Conservation (phyloP, 2,888 invertebrate genomes). For the Arctia plantaginis region DNA sequence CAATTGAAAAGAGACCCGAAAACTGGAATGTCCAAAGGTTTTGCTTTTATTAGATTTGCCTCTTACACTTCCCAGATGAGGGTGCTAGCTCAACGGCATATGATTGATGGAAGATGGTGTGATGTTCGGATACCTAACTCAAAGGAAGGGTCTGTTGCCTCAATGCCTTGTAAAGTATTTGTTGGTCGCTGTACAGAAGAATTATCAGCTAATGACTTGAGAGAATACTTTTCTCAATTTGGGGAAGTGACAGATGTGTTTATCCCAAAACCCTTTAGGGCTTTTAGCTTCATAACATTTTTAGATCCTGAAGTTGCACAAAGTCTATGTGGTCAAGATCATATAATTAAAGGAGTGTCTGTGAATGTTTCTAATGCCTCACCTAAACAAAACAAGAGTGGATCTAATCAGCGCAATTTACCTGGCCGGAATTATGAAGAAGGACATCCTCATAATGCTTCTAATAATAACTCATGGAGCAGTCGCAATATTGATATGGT, state of each 20-base stretch:
- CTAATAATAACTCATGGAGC: slow-evolving; percentile 84
- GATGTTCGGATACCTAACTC: slow-evolving; percentile 99
- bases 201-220: slow-evolving; percentile 91
- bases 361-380: slow-evolving; percentile 97
- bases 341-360: slow-evolving; percentile 94
- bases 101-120: slow-evolving; percentile 99
- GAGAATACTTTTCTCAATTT: slow-evolving; percentile 92
- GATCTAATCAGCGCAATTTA: slow-evolving; percentile 78
- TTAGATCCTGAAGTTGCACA: slow-evolving; percentile 93
- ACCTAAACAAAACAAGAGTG: slow-evolving; percentile 90
- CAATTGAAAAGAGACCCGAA: slow-evolving; percentile 97
- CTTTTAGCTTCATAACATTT: slow-evolving; percentile 94
- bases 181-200: slow-evolving; percentile 95
- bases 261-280: slow-evolving; percentile 94
- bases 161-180: slow-evolving; percentile 93
- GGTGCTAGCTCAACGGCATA: slow-evolving; percentile 96
- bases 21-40: slow-evolving; percentile 98
- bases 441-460: slow-evolving; percentile 77
- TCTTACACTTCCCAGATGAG: slow-evolving; percentile 98
- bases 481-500: slow-evolving; percentile 84
- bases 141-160: slow-evolving; percentile 91
- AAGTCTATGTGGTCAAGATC: slow-evolving; percentile 93
- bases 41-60: slow-evolving; percentile 98
- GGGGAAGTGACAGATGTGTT: slow-evolving; percentile 95
- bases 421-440: slow-evolving; percentile 82